Evolutionary conservation across 2,113 vertebrate species (phyloP).

Genomic region (Coryphaenoides rupestris): DNA sequence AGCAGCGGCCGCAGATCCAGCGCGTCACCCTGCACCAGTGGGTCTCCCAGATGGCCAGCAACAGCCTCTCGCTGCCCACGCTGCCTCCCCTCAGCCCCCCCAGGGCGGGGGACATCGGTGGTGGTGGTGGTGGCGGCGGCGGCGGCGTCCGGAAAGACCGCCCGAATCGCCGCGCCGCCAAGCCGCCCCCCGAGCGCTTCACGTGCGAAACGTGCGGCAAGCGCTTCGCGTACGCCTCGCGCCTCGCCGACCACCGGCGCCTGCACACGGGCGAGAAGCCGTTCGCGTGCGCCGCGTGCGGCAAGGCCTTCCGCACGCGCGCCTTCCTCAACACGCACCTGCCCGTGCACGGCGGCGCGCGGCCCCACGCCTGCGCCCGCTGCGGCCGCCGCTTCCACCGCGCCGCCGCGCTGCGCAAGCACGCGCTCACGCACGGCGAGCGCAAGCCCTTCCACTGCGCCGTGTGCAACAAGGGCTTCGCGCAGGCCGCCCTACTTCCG

Average conservation of each 20-base stretch:
- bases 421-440: constrained; percentile 63
- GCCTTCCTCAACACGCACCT: constrained; percentile 68
- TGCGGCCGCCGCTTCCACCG: constrained; percentile 64
- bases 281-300: constrained; percentile 58
- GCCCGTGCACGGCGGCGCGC: constrained; percentile 59
- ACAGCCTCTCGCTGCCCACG: constrained; percentile 59
- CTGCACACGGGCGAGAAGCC: constrained; percentile 70
- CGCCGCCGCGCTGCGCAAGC: constrained; percentile 55
- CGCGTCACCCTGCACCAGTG: constrained; percentile 66
- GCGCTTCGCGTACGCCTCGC: constrained; percentile 64
- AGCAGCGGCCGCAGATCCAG: constrained; percentile 46
- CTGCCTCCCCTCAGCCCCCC: constrained; percentile 56
- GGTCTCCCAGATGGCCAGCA: constrained; percentile 65
- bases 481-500: constrained; percentile 69
- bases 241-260: constrained; percentile 63
- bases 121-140: neutral
- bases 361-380: constrained; percentile 60
- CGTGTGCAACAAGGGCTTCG: constrained; percentile 70
- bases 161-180: constrained; percentile 14
- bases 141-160: neutral
- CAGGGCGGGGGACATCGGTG: constrained; percentile 49
- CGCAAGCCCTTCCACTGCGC: constrained; percentile 67
- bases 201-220: constrained; percentile 59
- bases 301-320: constrained; percentile 62
- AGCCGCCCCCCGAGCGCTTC: constrained; percentile 44